A percentile compares a stretch with the other conserved stretches of the same genome.
These are phyloP conservation scores for Nematolebias whitei DNA, from an alignment of 2,113 vertebrate species.

Conservation along the genomic window DNA sequence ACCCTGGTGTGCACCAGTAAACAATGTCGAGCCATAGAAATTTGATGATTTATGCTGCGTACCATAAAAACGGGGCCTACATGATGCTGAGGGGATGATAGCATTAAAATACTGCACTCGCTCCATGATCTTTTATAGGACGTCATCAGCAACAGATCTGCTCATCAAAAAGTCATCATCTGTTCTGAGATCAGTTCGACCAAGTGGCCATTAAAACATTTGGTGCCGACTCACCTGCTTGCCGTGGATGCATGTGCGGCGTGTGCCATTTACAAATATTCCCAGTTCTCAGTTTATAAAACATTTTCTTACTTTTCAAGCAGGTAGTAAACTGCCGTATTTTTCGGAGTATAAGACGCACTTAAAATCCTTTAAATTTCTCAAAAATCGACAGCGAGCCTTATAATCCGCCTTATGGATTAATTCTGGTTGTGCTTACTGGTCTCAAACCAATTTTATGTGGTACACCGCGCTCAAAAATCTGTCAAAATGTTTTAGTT, in stretches of 20 bases:
- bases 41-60: slow-evolving; percentile 52
- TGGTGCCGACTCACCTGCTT: slow-evolving; percentile 34
- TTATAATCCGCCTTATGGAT: no score
- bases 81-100: slow-evolving; percentile 11
- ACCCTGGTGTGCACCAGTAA: slow-evolving; percentile 57
- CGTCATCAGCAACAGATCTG: slow-evolving; percentile 45
- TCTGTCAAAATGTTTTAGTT: no score
- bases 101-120: slow-evolving; percentile 27
- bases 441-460: no score
- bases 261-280: not conserved
- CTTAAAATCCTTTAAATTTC: no score
- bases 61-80: slow-evolving; percentile 22
- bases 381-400: no score
- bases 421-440: no score
- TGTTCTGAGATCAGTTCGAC: slow-evolving; percentile 56
- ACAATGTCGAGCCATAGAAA: slow-evolving; percentile 46
- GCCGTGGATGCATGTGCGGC: not conserved
- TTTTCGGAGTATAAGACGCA: no score
- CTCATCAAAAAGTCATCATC: slow-evolving; percentile 72
- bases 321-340: not conserved
- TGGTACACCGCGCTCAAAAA: no score
- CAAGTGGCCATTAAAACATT: slow-evolving; percentile 69
- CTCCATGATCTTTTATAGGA: slow-evolving; percentile 53
- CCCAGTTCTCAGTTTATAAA: not conserved
- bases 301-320: not conserved